Evolutionary conservation across 2,888 invertebrate genomes (phyloP), one percentile per base, ranked within the genome.

Genomic region (Ormyrus thymus): DNA sequence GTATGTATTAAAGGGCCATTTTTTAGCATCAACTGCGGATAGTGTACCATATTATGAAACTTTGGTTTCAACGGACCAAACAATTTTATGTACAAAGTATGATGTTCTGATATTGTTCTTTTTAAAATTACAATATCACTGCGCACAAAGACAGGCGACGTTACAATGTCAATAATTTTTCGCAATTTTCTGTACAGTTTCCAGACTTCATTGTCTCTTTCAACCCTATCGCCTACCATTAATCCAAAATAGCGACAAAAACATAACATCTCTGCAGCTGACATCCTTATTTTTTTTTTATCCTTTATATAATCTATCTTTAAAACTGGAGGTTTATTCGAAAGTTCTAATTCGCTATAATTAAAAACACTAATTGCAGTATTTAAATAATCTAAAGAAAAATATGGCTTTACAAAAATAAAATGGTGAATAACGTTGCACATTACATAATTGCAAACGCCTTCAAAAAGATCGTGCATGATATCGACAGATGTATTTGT

Each of bases 381-480:
- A 29, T 29, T 29, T 29, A 29, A 29, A 29, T 29, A 29, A 29
- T 29, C 29, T 29, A 29, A 29, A 29, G 29, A 29, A 29, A 29
- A 29, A 29, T 29, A 0, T 29, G 29, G 29, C 29, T 4, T 29
- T 29, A 29, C 29, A 29, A 29, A 29, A 29, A 29, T 1, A 29
- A 29, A 29, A 29, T 29, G 29, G 29, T 29, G 29, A 29, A 29
- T 29, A 29, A 29, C 29, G 3, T 29, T 29, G 29, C 29, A 29
- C 29, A 29, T 29, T 29, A 29, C 29, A 29, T 29, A 29, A 29
- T 29, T 29, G 29, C 29, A 29, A 29, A 76, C 50, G 9, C 82
- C 76, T 50, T 82, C 79, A 5, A 56, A 45, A 1, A 66, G 43
- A 48, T 79, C 82, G 9, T 82, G 81, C 76, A 81, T 75, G 3